Evolutionary conservation across 2,797 vertebrate genomes (phyloP), one percentile per base, ranked within the genome.

Genomic region (Prionace glauca): DNA sequence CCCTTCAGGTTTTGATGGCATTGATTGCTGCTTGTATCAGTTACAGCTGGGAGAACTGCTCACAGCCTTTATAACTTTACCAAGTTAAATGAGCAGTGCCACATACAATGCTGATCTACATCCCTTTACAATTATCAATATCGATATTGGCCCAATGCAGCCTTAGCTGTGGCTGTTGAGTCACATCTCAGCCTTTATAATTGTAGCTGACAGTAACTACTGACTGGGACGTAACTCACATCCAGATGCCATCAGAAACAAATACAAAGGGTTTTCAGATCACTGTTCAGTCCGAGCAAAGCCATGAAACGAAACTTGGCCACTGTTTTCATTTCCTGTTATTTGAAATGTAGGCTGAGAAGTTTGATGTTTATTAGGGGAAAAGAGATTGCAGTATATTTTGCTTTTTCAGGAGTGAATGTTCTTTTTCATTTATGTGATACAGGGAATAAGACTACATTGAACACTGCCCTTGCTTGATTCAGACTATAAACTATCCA

Each of bases 71-170:
- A 41, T 67, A 41, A 67, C 2, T 67, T 60, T n/a, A 36, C 62
- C n/a, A 92, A 69, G 69, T 56, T n/a, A 92, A 36, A 69, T 67
- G 90, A 67, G 65, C 8, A 92, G n/a, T 41, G 8, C 62, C 22
- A 69, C 18, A 69, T 69, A 69, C n/a, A 92, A 41, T 24, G 65
- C n/a, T 92, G 90, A 69, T 24, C 65, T 92, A 69, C 36, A 92
- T 69, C 90, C 62, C 65, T 92, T 92, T 92, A 41, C 65, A 92
- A 92, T 92, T 92, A 92, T 62, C 65, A 92, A 41, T 5, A 69
- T 10, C 24, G 90, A 92, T 69, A 67, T 41, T 26, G 20, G 62
- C n/a, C 90, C 69, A 92, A 69, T 41, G n/a, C 90, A 92, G 20
- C 8, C 62, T 10, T 67, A 92, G 62, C 62, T 92, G 65, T 69